Evolutionary conservation across 2,888 invertebrate genomes (phyloP).

Genomic region (Saturnia pavonia): DNA sequence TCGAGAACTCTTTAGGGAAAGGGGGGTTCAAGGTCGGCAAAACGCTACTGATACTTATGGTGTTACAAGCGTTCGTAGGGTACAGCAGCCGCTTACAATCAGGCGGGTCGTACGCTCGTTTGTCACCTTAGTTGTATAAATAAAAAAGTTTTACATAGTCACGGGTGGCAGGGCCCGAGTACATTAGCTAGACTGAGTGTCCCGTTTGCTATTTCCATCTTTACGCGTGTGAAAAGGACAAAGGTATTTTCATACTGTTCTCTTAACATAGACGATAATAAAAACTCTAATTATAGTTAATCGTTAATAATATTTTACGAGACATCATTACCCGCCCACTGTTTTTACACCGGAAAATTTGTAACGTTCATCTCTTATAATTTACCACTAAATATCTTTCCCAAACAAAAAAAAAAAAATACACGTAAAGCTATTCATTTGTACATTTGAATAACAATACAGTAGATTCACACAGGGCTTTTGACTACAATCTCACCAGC

Average conservation of each 20-base stretch:
- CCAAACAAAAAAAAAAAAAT: neutral
- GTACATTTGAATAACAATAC: neutral
- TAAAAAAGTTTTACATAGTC: neutral
- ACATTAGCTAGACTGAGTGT: neutral
- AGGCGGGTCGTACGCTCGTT: too few relatives aligned
- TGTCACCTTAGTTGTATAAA: too few relatives aligned
- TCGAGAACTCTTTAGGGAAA: too few relatives aligned
- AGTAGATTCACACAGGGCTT: too few relatives aligned
- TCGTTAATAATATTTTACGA: neutral
- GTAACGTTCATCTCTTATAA: neutral
- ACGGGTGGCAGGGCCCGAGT: neutral
- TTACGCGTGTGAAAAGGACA: conserved; percentile 2
- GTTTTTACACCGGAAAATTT: conserved; percentile 3
- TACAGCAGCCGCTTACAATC: too few relatives aligned
- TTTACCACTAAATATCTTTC: neutral
- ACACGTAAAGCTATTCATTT: neutral
- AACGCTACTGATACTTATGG: too few relatives aligned
- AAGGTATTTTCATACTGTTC: neutral
- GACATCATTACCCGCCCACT: conserved; percentile 3
- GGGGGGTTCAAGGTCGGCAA: too few relatives aligned
- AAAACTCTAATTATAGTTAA: conserved; percentile 4
- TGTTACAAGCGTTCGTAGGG: too few relatives aligned
- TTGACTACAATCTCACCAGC: too few relatives aligned
- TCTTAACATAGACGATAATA: conserved; percentile 2
- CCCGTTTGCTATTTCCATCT: neutral